Percentiles rank a stretch among this genome's conserved stretches.
Conservation (phyloP, 2,113 vertebrate species). For the Anguilla japonica region DNA sequence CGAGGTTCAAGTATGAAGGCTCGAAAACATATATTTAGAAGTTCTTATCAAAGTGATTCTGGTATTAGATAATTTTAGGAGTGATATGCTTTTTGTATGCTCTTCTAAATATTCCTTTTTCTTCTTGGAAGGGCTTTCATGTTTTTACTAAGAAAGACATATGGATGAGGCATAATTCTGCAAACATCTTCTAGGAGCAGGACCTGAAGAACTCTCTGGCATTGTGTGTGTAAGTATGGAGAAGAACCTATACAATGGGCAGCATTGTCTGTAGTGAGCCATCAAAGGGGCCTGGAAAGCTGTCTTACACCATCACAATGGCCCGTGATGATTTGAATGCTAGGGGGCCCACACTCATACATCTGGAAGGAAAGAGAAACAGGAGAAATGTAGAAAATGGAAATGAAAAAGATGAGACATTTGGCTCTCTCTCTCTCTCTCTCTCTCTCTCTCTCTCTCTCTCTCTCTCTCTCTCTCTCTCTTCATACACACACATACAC, state of each 20-base stretch:
- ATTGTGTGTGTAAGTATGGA: constrained; percentile 78
- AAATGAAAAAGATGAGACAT: constrained; percentile 66
- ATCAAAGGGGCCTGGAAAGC: constrained; percentile 83
- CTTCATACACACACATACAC: background rate
- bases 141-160: constrained; percentile 61
- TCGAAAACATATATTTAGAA: background rate
- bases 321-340: constrained; percentile 85
- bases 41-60: background rate
- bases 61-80: background rate
- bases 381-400: constrained; percentile 55
- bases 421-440: constrained; percentile 22
- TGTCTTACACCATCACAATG: constrained; percentile 85
- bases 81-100: background rate
- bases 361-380: constrained; percentile 63
- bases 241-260: constrained; percentile 87
- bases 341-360: constrained; percentile 73
- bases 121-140: constrained; percentile 28
- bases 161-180: constrained; percentile 81
- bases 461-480: no score
- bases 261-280: constrained; percentile 81
- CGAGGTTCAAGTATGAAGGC: background rate
- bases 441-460: background rate
- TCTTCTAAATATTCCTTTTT: background rate
- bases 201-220: constrained; percentile 80
- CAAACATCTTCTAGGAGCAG: constrained; percentile 84